These are phyloP conservation scores for Globodera rostochiensis DNA, from an alignment of 1,140 invertebrate genomes.

Conservation along the genomic window DNA sequence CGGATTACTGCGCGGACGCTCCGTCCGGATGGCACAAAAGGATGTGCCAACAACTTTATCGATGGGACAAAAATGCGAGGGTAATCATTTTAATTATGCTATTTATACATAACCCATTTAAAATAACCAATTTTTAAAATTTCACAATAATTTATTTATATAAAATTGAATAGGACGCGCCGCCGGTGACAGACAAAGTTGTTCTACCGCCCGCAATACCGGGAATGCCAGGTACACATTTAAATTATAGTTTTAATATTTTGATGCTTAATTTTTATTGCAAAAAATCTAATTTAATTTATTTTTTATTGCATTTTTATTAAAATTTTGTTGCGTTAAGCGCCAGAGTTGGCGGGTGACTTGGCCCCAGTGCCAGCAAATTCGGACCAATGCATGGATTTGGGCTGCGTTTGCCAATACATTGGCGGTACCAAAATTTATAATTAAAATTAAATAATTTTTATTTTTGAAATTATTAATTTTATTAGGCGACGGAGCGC, in stretches of 20 bases:
- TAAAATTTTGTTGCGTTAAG: slow-evolving; percentile 6
- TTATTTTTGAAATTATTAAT: neutral
- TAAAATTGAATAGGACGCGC: slow-evolving; percentile 25
- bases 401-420: slow-evolving; percentile 30
- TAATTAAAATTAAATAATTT: neutral
- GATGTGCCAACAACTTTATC: slow-evolving; percentile 54
- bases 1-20: slow-evolving; percentile 52
- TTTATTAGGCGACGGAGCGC: slow-evolving; percentile 4
- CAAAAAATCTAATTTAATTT: too few species aligned
- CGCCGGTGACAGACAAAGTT: slow-evolving; percentile 38
- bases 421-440: slow-evolving; percentile 7
- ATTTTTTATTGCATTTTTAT: neutral
- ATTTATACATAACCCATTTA: too few species aligned
- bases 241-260: too few species aligned
- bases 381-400: slow-evolving; percentile 32
- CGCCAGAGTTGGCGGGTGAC: slow-evolving; percentile 1
- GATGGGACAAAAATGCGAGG: slow-evolving; percentile 58
- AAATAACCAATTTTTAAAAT: too few species aligned
- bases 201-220: slow-evolving; percentile 49
- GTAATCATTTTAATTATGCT: slow-evolving; percentile 26
- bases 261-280: too few species aligned
- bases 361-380: slow-evolving; percentile 13
- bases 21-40: slow-evolving; percentile 51
- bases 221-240: slow-evolving; percentile 14
- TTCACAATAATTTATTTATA: neutral